These are phyloP conservation scores for Python bivittatus DNA, from an alignment of 2,113 vertebrate genomes.

Conservation along the genomic window DNA sequence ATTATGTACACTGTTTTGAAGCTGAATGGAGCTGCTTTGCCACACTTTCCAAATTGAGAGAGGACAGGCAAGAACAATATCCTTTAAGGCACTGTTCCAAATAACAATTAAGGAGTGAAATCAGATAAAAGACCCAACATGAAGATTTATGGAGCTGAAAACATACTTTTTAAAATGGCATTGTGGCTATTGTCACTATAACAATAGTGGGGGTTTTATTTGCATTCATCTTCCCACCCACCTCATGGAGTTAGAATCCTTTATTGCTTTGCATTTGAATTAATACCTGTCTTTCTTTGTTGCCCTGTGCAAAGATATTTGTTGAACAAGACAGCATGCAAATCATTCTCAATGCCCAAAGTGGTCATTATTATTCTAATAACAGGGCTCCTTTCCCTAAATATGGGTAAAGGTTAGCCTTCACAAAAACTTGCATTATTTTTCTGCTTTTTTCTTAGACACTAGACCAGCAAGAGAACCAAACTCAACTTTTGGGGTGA, in stretches of 20 bases:
- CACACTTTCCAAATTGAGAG: conserved; percentile 64
- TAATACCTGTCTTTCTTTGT: conserved; percentile 29
- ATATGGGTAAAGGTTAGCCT: background rate
- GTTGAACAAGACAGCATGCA: background rate
- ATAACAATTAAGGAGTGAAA: conserved; percentile 62
- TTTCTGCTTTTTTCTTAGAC: conserved; percentile 26
- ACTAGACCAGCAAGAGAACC: background rate
- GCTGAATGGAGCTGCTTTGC: conserved; percentile 63
- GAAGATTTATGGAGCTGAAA: conserved; percentile 58
- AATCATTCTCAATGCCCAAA: conserved; percentile 24
- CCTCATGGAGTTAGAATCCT: conserved; percentile 34
- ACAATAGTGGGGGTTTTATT: conserved; percentile 49
- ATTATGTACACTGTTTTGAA: conserved; percentile 68
- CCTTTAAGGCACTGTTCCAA: conserved; percentile 60
- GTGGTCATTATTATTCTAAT: background rate
- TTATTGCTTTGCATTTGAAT: conserved; percentile 15
- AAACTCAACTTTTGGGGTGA: background rate
- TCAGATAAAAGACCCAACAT: conserved; percentile 57
- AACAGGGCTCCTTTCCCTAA: background rate
- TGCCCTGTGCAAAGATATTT: conserved; percentile 27
- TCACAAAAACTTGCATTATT: background rate
- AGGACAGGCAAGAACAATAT: conserved; percentile 45
- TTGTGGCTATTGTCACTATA: conserved; percentile 58
- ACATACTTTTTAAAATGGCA: conserved; percentile 54
- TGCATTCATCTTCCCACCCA: conserved; percentile 26